Conservation (phyloP, 2,113 vertebrate genomes). For the Alces alces region DNA sequence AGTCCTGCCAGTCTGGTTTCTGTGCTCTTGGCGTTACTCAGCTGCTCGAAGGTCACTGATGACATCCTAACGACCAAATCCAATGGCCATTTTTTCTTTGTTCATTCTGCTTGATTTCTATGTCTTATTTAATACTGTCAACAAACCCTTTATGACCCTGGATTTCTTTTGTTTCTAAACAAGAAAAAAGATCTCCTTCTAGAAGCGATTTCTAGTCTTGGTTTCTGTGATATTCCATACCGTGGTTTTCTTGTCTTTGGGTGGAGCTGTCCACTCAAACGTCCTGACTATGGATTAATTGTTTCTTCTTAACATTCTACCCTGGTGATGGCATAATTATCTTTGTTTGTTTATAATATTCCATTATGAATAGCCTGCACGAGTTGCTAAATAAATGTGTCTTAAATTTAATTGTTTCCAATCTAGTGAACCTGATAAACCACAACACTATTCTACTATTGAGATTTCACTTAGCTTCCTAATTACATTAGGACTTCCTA, state of each 20-base stretch:
- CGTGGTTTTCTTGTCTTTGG: neutral
- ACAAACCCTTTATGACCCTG: neutral
- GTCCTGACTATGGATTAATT: neutral
- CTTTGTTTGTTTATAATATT: neutral
- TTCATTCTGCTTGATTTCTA: neutral
- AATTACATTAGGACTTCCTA: neutral
- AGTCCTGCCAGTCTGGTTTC: neutral
- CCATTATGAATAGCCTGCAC: neutral
- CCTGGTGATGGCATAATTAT: neutral
- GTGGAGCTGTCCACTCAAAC: neutral
- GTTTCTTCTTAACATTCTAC: neutral
- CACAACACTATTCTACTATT: neutral
- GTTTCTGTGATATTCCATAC: neutral
- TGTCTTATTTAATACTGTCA: neutral
- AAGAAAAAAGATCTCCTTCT: neutral
- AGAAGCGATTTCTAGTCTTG: neutral
- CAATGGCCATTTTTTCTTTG: neutral
- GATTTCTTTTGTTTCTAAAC: neutral
- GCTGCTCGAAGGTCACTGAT: neutral
- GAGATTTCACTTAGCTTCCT: neutral
- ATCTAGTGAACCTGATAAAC: neutral
- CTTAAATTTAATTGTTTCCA: conserved; percentile 14
- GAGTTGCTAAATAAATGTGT: neutral
- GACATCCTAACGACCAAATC: neutral
- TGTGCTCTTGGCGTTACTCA: neutral